Evolutionary conservation across 2,113 vertebrate genomes (phyloP).

Genomic region (Arvicanthis niloticus): DNA sequence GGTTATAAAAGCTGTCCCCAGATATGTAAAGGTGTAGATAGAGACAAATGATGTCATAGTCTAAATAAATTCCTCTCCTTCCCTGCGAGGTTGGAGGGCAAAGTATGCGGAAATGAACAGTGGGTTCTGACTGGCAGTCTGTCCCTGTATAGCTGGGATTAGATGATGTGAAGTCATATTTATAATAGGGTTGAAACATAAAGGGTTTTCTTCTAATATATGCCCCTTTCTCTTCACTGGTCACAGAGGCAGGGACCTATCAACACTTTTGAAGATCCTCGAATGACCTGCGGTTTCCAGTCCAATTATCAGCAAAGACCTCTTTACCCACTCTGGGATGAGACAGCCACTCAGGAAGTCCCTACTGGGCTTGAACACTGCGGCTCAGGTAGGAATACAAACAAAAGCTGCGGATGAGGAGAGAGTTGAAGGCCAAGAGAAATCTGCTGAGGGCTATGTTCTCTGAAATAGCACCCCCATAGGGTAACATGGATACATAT

Average conservation of each 20-base stretch:
- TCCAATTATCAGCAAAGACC: conserved; percentile 88
- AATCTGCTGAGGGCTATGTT: background rate
- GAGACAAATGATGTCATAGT: background rate
- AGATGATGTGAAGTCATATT: background rate
- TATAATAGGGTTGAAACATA: background rate
- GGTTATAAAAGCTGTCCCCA: background rate
- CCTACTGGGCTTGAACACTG: conserved; percentile 93
- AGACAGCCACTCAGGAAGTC: conserved; percentile 94
- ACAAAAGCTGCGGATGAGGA: background rate
- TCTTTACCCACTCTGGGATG: conserved; percentile 89
- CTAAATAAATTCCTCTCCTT: background rate
- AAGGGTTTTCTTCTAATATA: background rate
- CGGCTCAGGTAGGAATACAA: conserved; percentile 89
- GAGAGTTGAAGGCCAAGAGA: background rate
- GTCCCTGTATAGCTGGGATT: background rate
- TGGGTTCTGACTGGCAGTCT: background rate
- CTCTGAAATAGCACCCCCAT: background rate
- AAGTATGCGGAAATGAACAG: rapidly evolving
- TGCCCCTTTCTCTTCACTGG: background rate
- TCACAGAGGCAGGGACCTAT: conserved; percentile 89
- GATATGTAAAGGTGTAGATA: background rate
- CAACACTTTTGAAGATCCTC: conserved; percentile 87
- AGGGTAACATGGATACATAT: background rate
- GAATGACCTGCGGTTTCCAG: conserved; percentile 89
- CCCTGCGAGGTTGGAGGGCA: rapidly evolving